phyloP scores from a whole-genome alignment of 1,140 invertebrate species.

The Zaprionus capensis region DNA sequence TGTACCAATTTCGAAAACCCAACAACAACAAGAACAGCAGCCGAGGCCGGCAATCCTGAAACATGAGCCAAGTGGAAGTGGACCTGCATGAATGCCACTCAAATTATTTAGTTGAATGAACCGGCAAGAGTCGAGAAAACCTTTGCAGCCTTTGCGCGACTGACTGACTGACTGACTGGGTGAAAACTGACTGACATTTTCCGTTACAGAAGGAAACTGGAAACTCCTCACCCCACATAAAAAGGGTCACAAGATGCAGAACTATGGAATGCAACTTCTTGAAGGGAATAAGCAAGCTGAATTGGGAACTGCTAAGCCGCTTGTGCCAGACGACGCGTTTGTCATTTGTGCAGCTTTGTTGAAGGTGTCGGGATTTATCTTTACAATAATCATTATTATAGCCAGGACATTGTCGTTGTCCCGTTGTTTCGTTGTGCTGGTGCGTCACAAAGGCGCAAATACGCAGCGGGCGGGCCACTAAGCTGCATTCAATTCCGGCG shows the following conservation, averaged over 20 bases:
- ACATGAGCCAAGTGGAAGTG: conserved; percentile 71
- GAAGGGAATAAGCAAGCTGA: conserved; percentile 7
- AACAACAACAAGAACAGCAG: conserved; percentile 22
- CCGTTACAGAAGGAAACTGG: conserved; percentile 57
- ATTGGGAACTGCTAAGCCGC: conserved; percentile 45
- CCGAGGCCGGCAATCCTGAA: conserved; percentile 62
- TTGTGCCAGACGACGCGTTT: conserved; percentile 52
- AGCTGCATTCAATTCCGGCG: conserved; percentile 70
- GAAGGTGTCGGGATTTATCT: conserved; percentile 80
- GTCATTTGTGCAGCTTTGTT: conserved; percentile 81
- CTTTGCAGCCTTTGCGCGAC: conserved; percentile 21
- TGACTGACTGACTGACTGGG: conserved; percentile 37
- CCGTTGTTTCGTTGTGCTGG: conserved; percentile 36
- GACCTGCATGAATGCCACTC: conserved; percentile 83
- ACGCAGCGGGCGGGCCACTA: conserved; percentile 76
- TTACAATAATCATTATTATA: conserved; percentile 79
- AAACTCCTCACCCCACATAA: not conserved
- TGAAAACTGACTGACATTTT: conserved; percentile 64
- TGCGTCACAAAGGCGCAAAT: conserved; percentile 74
- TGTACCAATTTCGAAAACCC: conserved; percentile 53
- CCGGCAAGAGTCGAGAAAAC: conserved; percentile 76
- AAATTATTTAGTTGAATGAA: conserved; percentile 84
- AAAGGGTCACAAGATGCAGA: conserved; percentile 61
- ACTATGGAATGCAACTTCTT: conserved; percentile 20
- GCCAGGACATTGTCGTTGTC: conserved; percentile 49